Conservation (phyloP, 1,140 invertebrate species). For the Sarcophaga bullata region DNA sequence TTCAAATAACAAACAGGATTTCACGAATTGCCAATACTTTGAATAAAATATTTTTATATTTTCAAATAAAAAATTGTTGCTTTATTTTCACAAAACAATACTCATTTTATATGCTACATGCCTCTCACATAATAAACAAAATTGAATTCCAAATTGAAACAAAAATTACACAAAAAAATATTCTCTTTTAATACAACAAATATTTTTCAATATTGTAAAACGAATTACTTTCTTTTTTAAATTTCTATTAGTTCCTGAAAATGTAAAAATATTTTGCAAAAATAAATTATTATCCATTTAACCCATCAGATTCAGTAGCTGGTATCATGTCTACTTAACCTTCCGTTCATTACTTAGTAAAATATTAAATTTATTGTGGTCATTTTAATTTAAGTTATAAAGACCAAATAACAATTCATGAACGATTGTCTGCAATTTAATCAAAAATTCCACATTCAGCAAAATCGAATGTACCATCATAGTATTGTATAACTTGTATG, state of each 20-base stretch:
- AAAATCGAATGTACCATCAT: constrained; percentile 12
- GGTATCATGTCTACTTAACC: background rate
- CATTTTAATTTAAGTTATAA: constrained; percentile 30
- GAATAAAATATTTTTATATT: too few species aligned
- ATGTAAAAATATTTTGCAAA: background rate
- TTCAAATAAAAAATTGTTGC: too few species aligned
- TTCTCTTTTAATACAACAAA: background rate
- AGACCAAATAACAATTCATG: constrained; percentile 28
- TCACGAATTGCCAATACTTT: too few species aligned
- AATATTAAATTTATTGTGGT: constrained; percentile 37
- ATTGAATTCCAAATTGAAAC: too few species aligned
- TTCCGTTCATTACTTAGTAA: constrained; percentile 10
- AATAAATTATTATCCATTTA: too few species aligned
- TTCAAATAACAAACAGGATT: too few species aligned
- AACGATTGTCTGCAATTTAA: constrained; percentile 38
- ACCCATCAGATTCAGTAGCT: too few species aligned
- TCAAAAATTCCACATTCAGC: constrained; percentile 34
- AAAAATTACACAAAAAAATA: too few species aligned
- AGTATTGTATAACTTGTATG: background rate
- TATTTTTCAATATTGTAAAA: background rate
- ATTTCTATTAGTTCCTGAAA: background rate
- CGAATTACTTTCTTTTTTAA: background rate
- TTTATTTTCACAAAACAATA: too few species aligned
- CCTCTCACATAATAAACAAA: too few species aligned
- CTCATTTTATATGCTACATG: too few species aligned